Conservation (phyloP, 2,113 vertebrate species). For the Triplophysa siluroides region DNA sequence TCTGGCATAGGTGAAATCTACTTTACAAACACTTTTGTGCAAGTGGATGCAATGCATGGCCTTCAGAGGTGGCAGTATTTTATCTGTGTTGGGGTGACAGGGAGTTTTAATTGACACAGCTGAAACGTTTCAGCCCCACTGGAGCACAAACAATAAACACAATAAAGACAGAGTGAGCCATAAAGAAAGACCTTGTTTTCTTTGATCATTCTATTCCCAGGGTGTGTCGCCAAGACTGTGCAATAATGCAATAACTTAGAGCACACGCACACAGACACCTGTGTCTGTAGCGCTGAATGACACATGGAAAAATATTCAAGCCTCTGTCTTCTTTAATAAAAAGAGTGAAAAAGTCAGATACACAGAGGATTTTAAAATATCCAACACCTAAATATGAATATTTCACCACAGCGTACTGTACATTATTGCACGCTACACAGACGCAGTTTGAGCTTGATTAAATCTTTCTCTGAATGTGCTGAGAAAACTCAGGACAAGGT, state of each 20-base stretch:
- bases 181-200: slow-evolving; percentile 59
- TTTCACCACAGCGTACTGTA: slow-evolving; percentile 14
- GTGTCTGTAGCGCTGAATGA: slow-evolving; percentile 35
- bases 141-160: slow-evolving; percentile 63
- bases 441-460: neutral
- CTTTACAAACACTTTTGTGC: slow-evolving; percentile 26
- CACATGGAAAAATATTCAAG: slow-evolving; percentile 33
- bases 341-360: slow-evolving; percentile 27
- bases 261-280: slow-evolving; percentile 40
- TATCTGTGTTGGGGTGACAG: slow-evolving; percentile 52
- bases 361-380: slow-evolving; percentile 33
- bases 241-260: slow-evolving; percentile 35
- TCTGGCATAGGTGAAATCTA: neutral
- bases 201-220: slow-evolving; percentile 59
- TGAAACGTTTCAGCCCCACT: slow-evolving; percentile 52
- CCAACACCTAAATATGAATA: neutral
- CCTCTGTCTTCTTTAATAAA: slow-evolving; percentile 39
- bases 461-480: slow-evolving; percentile 17
- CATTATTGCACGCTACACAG: slow-evolving; percentile 40
- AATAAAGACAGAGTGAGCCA: slow-evolving; percentile 62
- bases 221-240: slow-evolving; percentile 46
- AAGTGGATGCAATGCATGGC: slow-evolving; percentile 46
- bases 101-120: slow-evolving; percentile 61
- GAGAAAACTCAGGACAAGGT: slow-evolving; percentile 43
- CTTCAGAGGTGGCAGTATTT: slow-evolving; percentile 56